phyloP scores from a whole-genome alignment of 2,888 invertebrate genomes.

The Athalia rosae region DNA sequence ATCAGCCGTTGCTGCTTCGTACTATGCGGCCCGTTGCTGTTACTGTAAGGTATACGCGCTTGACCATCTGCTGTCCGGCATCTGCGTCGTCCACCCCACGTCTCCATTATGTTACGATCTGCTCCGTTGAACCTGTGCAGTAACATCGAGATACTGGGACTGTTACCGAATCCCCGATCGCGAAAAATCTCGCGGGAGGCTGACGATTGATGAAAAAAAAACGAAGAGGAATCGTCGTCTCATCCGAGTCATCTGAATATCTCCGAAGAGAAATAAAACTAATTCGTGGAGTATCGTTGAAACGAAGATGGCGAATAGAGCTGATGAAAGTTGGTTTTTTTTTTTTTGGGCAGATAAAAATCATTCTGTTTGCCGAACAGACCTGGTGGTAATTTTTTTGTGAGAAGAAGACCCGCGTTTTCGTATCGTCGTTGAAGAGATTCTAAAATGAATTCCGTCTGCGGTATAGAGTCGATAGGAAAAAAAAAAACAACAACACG shows the following conservation, averaged over 20 bases:
- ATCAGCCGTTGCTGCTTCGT: too few relatives aligned
- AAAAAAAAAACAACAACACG: too few relatives aligned
- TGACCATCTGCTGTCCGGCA: slow-evolving; percentile 56
- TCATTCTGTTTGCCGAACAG: neutral
- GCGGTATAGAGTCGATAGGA: neutral
- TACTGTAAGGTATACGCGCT: too few relatives aligned
- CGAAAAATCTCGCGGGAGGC: neutral
- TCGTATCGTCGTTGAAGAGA: neutral
- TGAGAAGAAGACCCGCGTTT: slow-evolving; percentile 2
- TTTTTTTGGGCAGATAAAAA: neutral
- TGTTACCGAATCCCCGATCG: neutral
- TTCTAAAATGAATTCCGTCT: slow-evolving; percentile 12
- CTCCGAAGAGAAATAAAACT: too few relatives aligned
- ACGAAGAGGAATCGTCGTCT: too few relatives aligned
- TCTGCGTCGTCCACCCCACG: slow-evolving; percentile 52
- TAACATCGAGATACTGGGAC: too few relatives aligned
- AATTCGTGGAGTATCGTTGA: too few relatives aligned
- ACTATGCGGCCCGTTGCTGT: too few relatives aligned
- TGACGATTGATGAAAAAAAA: too few relatives aligned
- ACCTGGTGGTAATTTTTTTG: neutral
- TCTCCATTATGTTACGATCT: neutral
- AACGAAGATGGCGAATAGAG: too few relatives aligned
- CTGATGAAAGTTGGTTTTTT: neutral
- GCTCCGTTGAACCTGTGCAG: neutral
- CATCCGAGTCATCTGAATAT: too few relatives aligned